Conservation (phyloP, 1,140 invertebrate genomes). For the Odontomachus brunneus region DNA sequence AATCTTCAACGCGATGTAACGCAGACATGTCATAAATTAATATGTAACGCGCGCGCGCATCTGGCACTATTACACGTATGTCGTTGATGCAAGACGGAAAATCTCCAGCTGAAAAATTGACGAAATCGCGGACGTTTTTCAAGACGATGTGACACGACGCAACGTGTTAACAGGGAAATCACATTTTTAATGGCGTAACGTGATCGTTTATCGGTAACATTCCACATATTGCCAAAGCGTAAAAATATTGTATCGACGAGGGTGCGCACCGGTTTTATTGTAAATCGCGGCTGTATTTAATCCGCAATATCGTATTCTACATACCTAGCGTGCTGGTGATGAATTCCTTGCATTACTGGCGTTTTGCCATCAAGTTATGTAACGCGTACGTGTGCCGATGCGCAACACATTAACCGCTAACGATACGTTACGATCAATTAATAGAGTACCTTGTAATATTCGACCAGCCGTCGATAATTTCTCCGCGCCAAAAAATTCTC, state of each 20-base stretch:
- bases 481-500: slow-evolving; percentile 57
- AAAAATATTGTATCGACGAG: slow-evolving; percentile 66
- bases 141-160: neutral
- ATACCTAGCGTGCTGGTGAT: slow-evolving; percentile 66
- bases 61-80: too few relatives aligned
- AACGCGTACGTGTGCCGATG: slow-evolving; percentile 52
- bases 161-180: slow-evolving; percentile 53
- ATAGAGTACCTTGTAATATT: slow-evolving; percentile 66
- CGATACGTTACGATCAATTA: slow-evolving; percentile 66
- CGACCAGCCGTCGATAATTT: slow-evolving; percentile 57
- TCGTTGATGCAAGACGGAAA: too few relatives aligned
- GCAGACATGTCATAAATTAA: too few relatives aligned
- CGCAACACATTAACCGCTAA: slow-evolving; percentile 67
- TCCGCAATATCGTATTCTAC: slow-evolving; percentile 68
- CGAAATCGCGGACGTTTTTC: neutral
- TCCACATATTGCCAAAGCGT: slow-evolving; percentile 47
- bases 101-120: too few relatives aligned
- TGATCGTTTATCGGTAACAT: slow-evolving; percentile 62
- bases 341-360: slow-evolving; percentile 71
- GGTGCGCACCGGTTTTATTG: slow-evolving; percentile 61
- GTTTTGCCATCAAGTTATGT: slow-evolving; percentile 57
- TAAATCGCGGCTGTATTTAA: slow-evolving; percentile 66
- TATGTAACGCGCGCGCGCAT: too few relatives aligned
- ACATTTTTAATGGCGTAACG: slow-evolving; percentile 67
- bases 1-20: too few relatives aligned